phyloP scores from a whole-genome alignment of 2,888 invertebrate species.

The Drosophila trichaetosa region DNA sequence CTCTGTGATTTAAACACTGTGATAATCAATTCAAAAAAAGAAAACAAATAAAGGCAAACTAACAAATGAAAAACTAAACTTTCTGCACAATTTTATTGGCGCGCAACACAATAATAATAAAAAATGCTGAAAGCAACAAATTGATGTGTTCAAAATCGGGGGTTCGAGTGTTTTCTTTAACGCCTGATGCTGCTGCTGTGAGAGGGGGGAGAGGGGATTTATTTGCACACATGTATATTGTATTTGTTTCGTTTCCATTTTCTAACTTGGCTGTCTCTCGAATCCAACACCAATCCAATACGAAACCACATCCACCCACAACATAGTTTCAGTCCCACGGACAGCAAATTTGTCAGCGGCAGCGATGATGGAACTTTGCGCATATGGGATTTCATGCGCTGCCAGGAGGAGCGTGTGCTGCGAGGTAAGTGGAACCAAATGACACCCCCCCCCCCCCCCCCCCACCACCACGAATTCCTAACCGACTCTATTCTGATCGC shows the following conservation, averaged over 20 bases:
- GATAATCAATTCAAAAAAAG: constrained; percentile 30
- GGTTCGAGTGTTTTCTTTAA: constrained; percentile 78
- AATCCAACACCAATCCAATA: constrained; percentile 19
- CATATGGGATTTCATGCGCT: constrained; percentile 99
- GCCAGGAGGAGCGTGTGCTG: constrained; percentile 97
- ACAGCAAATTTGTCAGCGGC: constrained; percentile 99
- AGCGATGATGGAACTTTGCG: constrained; percentile 99
- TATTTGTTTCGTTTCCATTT: constrained; percentile 49
- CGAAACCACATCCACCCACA: constrained; percentile 1
- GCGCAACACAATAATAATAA: constrained; percentile 56
- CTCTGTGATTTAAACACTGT: constrained; percentile 56
- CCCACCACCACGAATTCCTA: background rate
- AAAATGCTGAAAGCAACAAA: constrained; percentile 56
- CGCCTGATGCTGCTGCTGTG: constrained; percentile 27
- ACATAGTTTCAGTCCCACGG: constrained; percentile 98
- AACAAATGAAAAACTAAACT: constrained; percentile 29
- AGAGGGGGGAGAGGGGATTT: background rate
- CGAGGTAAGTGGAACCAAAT: constrained; percentile 87
- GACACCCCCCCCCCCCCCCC: constrained; percentile 1
- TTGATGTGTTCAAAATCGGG: constrained; percentile 63
- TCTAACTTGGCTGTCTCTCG: constrained; percentile 53
- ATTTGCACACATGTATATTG: constrained; percentile 18
- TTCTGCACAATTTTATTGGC: constrained; percentile 66
- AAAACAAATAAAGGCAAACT: constrained; percentile 48
- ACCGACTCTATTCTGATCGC: background rate